A percentile compares a stretch with the other conserved stretches of the same genome.
These are phyloP conservation scores for Riptortus pedestris DNA, from an alignment of 1,140 invertebrate species.

Conservation along the genomic window DNA sequence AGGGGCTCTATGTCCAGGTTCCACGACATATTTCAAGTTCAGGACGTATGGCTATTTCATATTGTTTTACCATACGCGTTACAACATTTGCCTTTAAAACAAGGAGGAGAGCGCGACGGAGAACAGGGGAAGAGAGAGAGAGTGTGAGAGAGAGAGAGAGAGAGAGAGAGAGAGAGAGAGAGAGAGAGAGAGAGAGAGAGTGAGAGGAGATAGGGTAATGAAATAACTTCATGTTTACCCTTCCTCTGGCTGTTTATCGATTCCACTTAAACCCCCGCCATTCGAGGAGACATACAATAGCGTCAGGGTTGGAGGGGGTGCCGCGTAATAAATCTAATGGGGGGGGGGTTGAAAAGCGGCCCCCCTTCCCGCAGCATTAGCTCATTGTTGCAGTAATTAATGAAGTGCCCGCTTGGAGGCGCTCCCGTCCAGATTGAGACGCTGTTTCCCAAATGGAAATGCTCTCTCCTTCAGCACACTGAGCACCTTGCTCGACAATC, in stretches of 20 bases:
- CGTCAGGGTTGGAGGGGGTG: background rate
- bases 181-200: too few species aligned
- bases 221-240: conserved; percentile 18
- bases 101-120: too few species aligned
- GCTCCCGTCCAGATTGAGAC: background rate
- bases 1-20: too few species aligned
- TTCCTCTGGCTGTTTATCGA: conserved; percentile 10
- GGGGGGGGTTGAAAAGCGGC: background rate
- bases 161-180: too few species aligned
- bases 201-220: conserved; percentile 9
- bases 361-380: conserved; percentile 1
- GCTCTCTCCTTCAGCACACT: too few species aligned
- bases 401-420: conserved; percentile 5
- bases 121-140: too few species aligned
- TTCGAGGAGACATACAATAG: background rate
- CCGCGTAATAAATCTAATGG: conserved; percentile 11
- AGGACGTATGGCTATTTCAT: too few species aligned
- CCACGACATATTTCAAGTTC: too few species aligned
- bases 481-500: too few species aligned
- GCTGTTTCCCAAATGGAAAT: conserved; percentile 14
- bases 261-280: conserved; percentile 10
- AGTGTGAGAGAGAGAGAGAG: too few species aligned
- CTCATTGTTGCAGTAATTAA: conserved; percentile 16
- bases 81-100: too few species aligned
- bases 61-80: too few species aligned